A percentile compares a stretch with the other conserved stretches of the same genome.
Conservation (phyloP, 30 jellyfish, hydroid and myxozoan genomes). For the Hydra vulgaris region DNA sequence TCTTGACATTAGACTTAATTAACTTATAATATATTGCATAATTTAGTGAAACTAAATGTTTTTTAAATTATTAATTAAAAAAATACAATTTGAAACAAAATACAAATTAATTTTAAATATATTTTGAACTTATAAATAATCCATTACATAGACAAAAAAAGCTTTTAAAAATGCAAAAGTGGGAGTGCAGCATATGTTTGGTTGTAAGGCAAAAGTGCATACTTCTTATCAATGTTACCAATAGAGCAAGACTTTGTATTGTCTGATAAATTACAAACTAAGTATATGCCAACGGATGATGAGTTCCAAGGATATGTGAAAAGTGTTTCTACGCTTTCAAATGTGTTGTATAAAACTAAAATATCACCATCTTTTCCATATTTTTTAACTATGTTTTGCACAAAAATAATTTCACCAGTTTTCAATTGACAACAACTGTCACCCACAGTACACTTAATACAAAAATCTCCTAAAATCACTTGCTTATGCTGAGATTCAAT, state of each 20-base stretch:
- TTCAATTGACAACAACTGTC: background rate
- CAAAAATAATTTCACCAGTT: background rate
- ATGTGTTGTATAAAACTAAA: background rate
- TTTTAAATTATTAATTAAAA: too few relatives aligned
- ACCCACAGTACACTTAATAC: background rate
- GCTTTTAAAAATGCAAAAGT: background rate
- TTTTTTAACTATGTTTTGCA: background rate
- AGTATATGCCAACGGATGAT: background rate
- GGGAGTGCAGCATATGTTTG: background rate
- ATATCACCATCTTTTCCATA: background rate
- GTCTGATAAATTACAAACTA: background rate
- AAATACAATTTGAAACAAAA: too few relatives aligned
- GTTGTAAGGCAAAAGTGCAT: background rate
- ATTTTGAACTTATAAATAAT: too few relatives aligned
- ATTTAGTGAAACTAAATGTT: too few relatives aligned
- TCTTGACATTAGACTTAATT: too few relatives aligned
- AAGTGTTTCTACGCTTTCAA: background rate
- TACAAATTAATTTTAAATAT: too few relatives aligned
- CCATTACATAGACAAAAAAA: background rate
- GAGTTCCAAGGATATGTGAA: background rate
- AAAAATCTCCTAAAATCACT: background rate
- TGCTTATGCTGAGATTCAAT: background rate
- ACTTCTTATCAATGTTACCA: background rate
- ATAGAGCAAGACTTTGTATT: background rate
- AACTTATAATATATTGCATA: too few relatives aligned